A percentile compares a stretch with the other conserved stretches of the same genome.
Evolutionary conservation across 2,113 vertebrate species (phyloP).

Genomic region (Silurus glanis): DNA sequence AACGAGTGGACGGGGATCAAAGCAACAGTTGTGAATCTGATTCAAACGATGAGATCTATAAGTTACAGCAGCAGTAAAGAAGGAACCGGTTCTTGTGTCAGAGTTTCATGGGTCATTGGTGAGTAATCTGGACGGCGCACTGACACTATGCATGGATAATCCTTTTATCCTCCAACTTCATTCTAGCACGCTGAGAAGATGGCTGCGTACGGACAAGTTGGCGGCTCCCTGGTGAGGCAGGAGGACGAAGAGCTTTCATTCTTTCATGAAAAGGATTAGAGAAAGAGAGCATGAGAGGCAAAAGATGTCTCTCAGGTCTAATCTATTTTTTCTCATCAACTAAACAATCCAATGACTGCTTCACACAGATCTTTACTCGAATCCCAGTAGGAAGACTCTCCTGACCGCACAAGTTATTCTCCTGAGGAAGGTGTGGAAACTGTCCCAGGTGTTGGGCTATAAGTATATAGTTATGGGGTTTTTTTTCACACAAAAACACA

Average conservation of each 20-base stretch:
- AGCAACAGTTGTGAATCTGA: conserved; percentile 36
- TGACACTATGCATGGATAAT: conserved; percentile 35
- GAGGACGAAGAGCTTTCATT: conserved; percentile 5
- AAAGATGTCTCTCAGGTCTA: not conserved
- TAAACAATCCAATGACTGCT: not conserved
- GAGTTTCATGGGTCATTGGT: conserved; percentile 37
- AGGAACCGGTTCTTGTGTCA: conserved; percentile 3
- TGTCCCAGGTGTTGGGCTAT: not conserved
- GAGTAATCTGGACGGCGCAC: conserved; percentile 26
- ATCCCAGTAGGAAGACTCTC: not conserved
- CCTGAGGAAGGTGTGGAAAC: not conserved
- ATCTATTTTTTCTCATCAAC: not conserved
- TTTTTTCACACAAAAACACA: too few relatives aligned
- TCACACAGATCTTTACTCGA: not conserved
- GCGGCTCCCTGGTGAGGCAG: conserved; percentile 22
- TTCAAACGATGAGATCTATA: not conserved
- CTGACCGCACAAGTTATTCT: not conserved
- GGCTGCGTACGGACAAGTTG: not conserved
- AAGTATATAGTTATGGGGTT: not conserved
- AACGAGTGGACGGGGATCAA: not conserved
- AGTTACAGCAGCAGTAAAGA: conserved; percentile 17
- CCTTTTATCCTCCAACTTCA: conserved; percentile 37
- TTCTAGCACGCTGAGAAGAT: conserved; percentile 1
- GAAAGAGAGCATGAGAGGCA: not conserved
- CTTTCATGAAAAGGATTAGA: conserved; percentile 31